phyloP scores from a whole-genome alignment of 2,888 invertebrate species.

The Trachelus tabidus region DNA sequence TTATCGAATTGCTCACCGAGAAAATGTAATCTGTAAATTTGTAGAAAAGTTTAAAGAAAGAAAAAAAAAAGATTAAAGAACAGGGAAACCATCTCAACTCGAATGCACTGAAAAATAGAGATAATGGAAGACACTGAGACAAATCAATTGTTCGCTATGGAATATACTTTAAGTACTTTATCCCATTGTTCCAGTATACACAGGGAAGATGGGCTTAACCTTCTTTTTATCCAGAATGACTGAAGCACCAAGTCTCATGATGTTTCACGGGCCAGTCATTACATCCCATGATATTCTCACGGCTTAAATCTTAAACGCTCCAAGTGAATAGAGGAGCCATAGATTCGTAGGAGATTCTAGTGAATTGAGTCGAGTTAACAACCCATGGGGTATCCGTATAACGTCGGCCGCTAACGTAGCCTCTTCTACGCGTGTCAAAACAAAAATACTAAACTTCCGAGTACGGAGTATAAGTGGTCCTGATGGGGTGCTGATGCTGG shows the following conservation, averaged over 20 bases:
- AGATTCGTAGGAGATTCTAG: neutral
- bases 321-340: neutral
- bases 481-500: neutral
- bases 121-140: neutral
- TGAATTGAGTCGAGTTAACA: slow-evolving; percentile 55
- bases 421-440: slow-evolving; percentile 63
- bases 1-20: neutral
- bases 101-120: neutral
- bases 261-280: slow-evolving; percentile 53
- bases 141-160: neutral
- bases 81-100: neutral
- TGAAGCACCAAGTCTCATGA: slow-evolving; percentile 34
- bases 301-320: slow-evolving; percentile 25
- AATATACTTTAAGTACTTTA: neutral
- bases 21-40: neutral
- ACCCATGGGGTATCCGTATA: slow-evolving; percentile 55
- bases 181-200: slow-evolving; percentile 12
- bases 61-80: neutral
- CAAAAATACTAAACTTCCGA: slow-evolving; percentile 43
- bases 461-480: neutral
- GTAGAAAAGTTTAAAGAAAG: neutral
- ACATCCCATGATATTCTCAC: slow-evolving; percentile 59
- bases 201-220: slow-evolving; percentile 52
- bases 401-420: slow-evolving; percentile 35
- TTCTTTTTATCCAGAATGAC: slow-evolving; percentile 37